Conservation (phyloP, 37 sponge, comb jelly and placozoan species). For the Ephydatia muelleri region DNA sequence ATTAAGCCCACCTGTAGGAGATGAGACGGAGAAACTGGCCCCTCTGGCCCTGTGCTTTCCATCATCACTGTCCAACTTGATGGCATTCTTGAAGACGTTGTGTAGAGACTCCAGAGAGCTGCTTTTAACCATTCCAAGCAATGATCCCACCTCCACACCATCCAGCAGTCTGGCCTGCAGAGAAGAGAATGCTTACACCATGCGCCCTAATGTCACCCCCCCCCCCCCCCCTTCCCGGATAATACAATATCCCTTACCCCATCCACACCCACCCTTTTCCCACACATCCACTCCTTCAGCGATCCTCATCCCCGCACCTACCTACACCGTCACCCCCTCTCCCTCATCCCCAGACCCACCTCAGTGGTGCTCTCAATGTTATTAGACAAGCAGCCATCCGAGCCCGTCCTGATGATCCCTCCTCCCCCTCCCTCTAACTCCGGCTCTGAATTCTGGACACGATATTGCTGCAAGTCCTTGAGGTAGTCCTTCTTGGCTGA, state of each 20-base stretch:
- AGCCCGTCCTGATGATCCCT: constrained; percentile 38
- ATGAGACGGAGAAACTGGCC: background rate
- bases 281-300: no score
- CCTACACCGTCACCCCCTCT: no score
- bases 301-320: no score
- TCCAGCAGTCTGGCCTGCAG: constrained; percentile 5
- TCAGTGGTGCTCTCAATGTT: background rate
- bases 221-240: no score
- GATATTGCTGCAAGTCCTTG: constrained; percentile 37
- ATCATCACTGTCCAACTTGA: constrained; percentile 28
- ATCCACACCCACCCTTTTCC: no score
- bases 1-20: background rate
- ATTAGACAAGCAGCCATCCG: constrained; percentile 46
- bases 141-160: constrained; percentile 52
- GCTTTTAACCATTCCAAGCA: constrained; percentile 60
- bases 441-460: constrained; percentile 43
- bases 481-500: constrained; percentile 61
- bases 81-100: constrained; percentile 52
- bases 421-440: constrained; percentile 59
- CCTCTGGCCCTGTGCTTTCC: background rate
- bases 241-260: no score
- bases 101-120: constrained; percentile 69
- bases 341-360: background rate
- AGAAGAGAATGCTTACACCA: background rate
- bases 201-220: background rate